Evolutionary conservation across 2,113 vertebrate genomes (phyloP), one percentile per base, ranked within the genome.

Genomic region (Apteryx mantelli): DNA sequence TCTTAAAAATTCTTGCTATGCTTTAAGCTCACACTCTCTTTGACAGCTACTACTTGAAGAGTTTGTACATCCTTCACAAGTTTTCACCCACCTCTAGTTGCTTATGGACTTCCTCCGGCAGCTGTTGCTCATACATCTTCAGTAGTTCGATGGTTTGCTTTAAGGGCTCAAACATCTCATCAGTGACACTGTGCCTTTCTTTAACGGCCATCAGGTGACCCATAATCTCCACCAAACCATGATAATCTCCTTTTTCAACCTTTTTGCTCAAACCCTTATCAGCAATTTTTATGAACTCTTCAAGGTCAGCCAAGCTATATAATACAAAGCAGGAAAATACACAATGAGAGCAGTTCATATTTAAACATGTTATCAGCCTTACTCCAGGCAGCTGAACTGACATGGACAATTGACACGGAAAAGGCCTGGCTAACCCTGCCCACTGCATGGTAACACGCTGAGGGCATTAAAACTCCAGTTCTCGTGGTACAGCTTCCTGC

Each of bases 91-190:
- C 99, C 98, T 99, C 98, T 60, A 99, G 97, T 70, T 99, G 99
- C 85, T 98, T 98, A 90, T 99, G 98, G 40, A 99, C 98, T 9
- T 98, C 95, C 24, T 99, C 98, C 0, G 99, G 99, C 64, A 99
- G 96, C 60, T 99, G 98, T 86, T 99, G 99, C 60, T 99, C 98
- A 2, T 99, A 99, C 4, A 88, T 94, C 96, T 98, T 99, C 93
- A 99, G 98, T 64, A 99, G 97, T 48, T 99, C 98, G 2, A 99
- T 98, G 21, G 99, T 99, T 87, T 99, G 98, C 89, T 98, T 99
- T 84, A 99, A 95, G 26, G 99, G 99, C 93, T 99, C 99, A 95
- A 99, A 99, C 99, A 99, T 99, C 91, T 98, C 98, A 82, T 99
- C 98, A 0, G 99, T 99, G 90, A 78, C 91, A 40, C 74, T 95